A percentile compares a stretch with the other conserved stretches of the same genome.
Conservation (phyloP, 1,140 invertebrate genomes). For the Mylabris phalerata region DNA sequence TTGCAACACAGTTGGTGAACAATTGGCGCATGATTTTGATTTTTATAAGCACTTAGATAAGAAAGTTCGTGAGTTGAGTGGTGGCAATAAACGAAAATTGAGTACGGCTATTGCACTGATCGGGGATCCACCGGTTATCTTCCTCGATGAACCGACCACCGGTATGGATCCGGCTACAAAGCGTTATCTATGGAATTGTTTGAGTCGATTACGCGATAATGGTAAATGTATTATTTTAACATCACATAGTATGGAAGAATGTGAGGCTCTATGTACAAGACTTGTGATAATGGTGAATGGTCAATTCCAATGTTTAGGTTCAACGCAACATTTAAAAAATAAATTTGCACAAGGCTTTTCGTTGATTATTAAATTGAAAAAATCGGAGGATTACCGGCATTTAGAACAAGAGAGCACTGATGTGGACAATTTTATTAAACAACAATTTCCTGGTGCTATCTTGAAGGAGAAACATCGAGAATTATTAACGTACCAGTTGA, state of each 20-base stretch:
- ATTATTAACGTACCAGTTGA: too few species aligned
- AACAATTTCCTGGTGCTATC: too few species aligned
- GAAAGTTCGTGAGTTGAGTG: conserved; percentile 61
- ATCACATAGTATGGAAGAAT: conserved; percentile 79
- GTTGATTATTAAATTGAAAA: conserved; percentile 38
- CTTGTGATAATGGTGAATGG: conserved; percentile 87
- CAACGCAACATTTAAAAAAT: conserved; percentile 60
- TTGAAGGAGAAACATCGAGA: too few species aligned
- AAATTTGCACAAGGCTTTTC: conserved; percentile 52
- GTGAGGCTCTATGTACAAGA: conserved; percentile 76
- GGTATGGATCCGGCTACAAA: conserved; percentile 79
- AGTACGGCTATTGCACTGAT: conserved; percentile 87
- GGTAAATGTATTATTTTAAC: conserved; percentile 69
- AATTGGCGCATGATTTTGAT: conserved; percentile 42
- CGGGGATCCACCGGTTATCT: conserved; percentile 78
- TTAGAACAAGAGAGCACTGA: too few species aligned
- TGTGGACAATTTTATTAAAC: too few species aligned
- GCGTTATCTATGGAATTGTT: conserved; percentile 67
- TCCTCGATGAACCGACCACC: conserved; percentile 77
- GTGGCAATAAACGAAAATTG: conserved; percentile 91
- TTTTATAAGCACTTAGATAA: conserved; percentile 49
- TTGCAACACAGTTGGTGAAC: conserved; percentile 32
- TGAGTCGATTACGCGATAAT: conserved; percentile 50
- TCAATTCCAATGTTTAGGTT: conserved; percentile 61
- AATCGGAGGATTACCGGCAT: conserved; percentile 46